Conservation (phyloP, 1,140 invertebrate genomes). For the Dinothrombium tinctorium region DNA sequence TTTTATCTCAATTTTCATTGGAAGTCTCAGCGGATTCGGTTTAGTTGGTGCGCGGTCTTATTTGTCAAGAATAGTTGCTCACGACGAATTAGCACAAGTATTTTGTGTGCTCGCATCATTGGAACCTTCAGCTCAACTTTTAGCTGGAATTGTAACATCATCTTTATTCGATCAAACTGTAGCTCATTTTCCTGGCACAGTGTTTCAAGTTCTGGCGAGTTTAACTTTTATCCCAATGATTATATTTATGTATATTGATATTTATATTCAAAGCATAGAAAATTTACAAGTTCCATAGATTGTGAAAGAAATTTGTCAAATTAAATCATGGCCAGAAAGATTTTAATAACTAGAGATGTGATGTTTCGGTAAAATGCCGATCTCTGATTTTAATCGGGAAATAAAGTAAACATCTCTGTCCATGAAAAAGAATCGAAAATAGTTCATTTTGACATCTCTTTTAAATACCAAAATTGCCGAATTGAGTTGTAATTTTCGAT, state of each 20-base stretch:
- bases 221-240: neutral
- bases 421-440: too few relatives aligned
- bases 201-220: neutral
- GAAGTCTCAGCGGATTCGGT: neutral
- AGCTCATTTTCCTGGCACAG: neutral
- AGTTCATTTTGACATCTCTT: too few relatives aligned
- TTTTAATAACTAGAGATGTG: too few relatives aligned
- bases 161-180: slow-evolving; percentile 5
- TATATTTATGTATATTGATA: neutral
- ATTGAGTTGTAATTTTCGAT: too few relatives aligned
- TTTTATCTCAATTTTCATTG: slow-evolving; percentile 2
- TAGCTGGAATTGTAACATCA: slow-evolving; percentile 1
- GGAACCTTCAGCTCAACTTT: neutral
- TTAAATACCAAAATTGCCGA: too few relatives aligned
- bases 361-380: too few relatives aligned
- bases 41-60: slow-evolving; percentile 1
- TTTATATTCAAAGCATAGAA: too few relatives aligned
- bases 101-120: slow-evolving; percentile 2
- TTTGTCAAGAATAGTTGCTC: slow-evolving; percentile 3
- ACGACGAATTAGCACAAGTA: slow-evolving; percentile 6
- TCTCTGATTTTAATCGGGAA: too few relatives aligned
- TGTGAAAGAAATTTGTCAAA: too few relatives aligned
- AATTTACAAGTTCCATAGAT: too few relatives aligned
- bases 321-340: too few relatives aligned
- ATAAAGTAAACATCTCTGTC: too few relatives aligned